phyloP scores from a whole-genome alignment of 2,888 invertebrate species.

The Metallyticus violacea region DNA sequence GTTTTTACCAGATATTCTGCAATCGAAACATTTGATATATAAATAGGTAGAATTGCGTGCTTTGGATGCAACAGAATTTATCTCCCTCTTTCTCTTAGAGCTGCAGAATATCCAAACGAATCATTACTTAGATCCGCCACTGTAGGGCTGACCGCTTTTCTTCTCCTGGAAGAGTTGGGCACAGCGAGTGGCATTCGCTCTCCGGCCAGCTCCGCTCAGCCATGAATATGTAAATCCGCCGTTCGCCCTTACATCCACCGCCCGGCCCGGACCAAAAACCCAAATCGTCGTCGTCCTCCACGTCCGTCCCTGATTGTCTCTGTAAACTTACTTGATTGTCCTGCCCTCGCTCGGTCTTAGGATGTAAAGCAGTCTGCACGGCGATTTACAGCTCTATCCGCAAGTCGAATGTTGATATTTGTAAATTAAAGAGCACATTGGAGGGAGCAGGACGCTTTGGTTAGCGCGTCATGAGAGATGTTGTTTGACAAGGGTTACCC shows the following conservation, averaged over 20 bases:
- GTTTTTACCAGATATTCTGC: too few species aligned
- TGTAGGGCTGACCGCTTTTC: background rate
- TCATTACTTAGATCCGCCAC: background rate
- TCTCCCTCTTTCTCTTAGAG: too few species aligned
- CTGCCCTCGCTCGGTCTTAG: background rate
- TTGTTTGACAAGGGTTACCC: background rate
- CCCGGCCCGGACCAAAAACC: background rate
- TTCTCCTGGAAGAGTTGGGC: background rate
- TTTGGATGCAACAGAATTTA: too few species aligned
- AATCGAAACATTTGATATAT: too few species aligned
- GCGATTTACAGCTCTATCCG: background rate
- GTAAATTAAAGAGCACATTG: background rate
- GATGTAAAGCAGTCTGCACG: background rate
- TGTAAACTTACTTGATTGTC: background rate
- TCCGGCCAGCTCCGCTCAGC: background rate
- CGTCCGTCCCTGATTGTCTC: background rate
- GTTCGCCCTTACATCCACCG: background rate
- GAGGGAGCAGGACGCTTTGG: background rate
- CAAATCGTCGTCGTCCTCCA: background rate
- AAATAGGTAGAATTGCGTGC: too few species aligned
- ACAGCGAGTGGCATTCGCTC: background rate
- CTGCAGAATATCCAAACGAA: too few species aligned
- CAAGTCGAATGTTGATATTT: background rate
- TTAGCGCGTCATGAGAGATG: too few species aligned
- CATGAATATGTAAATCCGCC: conserved; percentile 17